Conservation (phyloP, 92 coral and sea anemone species). For the Porites lobata region DNA sequence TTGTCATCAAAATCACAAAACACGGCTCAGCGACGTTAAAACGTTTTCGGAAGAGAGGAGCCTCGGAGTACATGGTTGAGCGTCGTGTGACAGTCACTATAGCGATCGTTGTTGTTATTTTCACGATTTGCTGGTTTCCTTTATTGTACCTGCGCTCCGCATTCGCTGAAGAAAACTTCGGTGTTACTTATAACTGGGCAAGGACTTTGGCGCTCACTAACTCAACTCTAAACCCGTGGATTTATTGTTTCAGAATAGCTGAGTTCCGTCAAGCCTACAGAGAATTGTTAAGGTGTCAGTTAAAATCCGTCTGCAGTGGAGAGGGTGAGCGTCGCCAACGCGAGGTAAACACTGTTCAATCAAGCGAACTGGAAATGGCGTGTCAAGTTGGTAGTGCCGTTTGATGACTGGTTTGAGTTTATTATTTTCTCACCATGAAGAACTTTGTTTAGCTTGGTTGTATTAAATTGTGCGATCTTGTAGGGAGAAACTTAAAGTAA, state of each 20-base stretch:
- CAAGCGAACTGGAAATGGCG: conserved; percentile 18
- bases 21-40: conserved; percentile 46
- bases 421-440: not conserved
- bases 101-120: conserved; percentile 72
- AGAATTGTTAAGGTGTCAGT: conserved; percentile 67
- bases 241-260: conserved; percentile 83
- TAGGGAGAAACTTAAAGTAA: not conserved
- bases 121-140: conserved; percentile 84
- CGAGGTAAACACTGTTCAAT: conserved; percentile 13
- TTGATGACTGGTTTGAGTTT: not conserved
- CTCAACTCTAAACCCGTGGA: conserved; percentile 88
- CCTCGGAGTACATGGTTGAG: conserved; percentile 60
- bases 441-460: too few species aligned
- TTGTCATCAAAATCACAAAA: conserved; percentile 63
- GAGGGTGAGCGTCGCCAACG: conserved; percentile 1
- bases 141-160: conserved; percentile 70
- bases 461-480: not conserved
- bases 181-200: conserved; percentile 89
- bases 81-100: conserved; percentile 82
- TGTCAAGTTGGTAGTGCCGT: not conserved
- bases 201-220: conserved; percentile 83
- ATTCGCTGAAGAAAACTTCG: conserved; percentile 67
- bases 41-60: conserved; percentile 27
- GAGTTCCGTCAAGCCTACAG: conserved; percentile 87
- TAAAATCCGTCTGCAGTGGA: conserved; percentile 43